Evolutionary conservation across 2,888 invertebrate species (phyloP).

Genomic region (Myopa testacea): DNA sequence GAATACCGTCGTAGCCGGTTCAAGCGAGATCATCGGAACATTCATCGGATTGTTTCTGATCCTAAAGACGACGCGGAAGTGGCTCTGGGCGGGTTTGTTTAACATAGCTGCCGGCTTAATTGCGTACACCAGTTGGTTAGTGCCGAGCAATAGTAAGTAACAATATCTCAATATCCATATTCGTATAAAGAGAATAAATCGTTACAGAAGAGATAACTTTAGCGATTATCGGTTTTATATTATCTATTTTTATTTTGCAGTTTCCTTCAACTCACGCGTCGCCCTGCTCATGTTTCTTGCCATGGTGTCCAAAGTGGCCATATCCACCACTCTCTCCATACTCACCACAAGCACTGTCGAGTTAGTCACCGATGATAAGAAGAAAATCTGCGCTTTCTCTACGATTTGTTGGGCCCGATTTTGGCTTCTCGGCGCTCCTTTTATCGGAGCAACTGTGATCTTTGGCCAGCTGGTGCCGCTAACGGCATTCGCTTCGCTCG

Average conservation of each 20-base stretch:
- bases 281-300: conserved; percentile 67
- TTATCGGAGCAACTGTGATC: conserved; percentile 66
- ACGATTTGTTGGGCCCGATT: conserved; percentile 68
- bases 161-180: background rate
- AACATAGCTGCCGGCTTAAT: conserved; percentile 65
- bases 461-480: conserved; percentile 67
- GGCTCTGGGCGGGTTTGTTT: conserved; percentile 67
- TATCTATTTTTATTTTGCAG: conserved; percentile 45
- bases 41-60: conserved; percentile 66
- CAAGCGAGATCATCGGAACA: conserved; percentile 66
- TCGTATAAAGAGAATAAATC: background rate
- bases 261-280: conserved; percentile 60
- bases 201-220: background rate
- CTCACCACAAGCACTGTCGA: conserved; percentile 68
- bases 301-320: conserved; percentile 68
- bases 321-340: conserved; percentile 67
- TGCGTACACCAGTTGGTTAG: conserved; percentile 66
- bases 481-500: conserved; percentile 64
- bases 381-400: conserved; percentile 65
- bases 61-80: conserved; percentile 63
- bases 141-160: conserved; percentile 60
- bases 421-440: conserved; percentile 68
- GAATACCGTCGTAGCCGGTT: conserved; percentile 68
- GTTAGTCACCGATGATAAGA: conserved; percentile 64
- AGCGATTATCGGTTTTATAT: background rate